Evolutionary conservation across 2,113 vertebrate species (phyloP), one percentile per base, ranked within the genome.

Genomic region (Hiodon tergisus): DNA sequence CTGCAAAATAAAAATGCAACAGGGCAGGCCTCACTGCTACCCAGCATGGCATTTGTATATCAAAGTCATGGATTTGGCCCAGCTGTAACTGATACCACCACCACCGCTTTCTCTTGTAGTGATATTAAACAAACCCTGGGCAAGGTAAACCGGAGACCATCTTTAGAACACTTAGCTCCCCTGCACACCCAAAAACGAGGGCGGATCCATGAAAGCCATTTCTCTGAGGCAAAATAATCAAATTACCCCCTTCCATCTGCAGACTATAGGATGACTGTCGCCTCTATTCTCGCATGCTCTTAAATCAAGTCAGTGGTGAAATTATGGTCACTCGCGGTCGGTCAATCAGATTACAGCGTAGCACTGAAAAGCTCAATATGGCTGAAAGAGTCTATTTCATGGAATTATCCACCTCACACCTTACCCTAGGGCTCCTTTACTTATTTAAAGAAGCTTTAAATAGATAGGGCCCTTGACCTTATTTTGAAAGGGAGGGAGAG

Each of bases 241-340:
- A 82, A 89, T 89, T 77, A 84, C 65, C 75, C 65, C 73, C 83
- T 82, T 78, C 79, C 80, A 85, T 86, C 80, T 87, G 80, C 81
- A 88, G 87, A 80, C 81, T 86, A 80, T 81, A 86, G 81, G 81
- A 82, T 86, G 87, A 85, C 76, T 57, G 82, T 84, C 82, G 78
- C 84, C 84, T 78, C 83, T 78, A 71, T 84, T 89, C 83, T 84
- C 84, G 85, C 80, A 77, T 88, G 87, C 88, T 86, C 88, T 89
- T 87, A 88, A 84, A 88, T 89, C 85, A 87, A 89, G 86, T 88
- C 87, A 86, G 88, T 14, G 89, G 87, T 90, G 78, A 81, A 81
- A 88, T 87, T 87, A 88, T 87, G 88, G 89, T 89, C 86, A 86
- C 85, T 88, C 75, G 82, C 31, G 78, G 76, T 80, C 67, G 3